These are phyloP conservation scores for Mirza zaza DNA, from an alignment of 2,113 vertebrate genomes.

Conservation along the genomic window DNA sequence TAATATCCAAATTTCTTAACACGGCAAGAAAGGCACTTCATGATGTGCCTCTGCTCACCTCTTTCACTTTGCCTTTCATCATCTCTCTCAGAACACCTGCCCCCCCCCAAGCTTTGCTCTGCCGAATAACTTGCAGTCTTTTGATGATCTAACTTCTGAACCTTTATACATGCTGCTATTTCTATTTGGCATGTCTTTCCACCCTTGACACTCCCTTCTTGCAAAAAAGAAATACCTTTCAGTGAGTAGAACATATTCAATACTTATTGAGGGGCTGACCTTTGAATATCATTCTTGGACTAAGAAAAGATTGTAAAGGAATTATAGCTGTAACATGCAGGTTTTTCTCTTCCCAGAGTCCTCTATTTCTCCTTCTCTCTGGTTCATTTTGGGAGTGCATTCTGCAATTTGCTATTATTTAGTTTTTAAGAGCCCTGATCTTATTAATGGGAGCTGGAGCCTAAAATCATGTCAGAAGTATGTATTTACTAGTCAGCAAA, in stretches of 20 bases:
- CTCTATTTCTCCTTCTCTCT: background rate
- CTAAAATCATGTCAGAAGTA: background rate
- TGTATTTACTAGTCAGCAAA: background rate
- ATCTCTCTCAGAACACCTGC: background rate
- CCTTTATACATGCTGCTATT: background rate
- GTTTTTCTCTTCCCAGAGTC: background rate
- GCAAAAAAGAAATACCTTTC: background rate
- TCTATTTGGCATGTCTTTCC: background rate
- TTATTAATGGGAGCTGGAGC: background rate
- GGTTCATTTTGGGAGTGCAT: background rate
- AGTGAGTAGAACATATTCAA: background rate
- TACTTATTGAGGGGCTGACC: background rate
- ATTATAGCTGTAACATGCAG: background rate
- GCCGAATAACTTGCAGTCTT: background rate
- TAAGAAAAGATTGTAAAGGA: constrained; percentile 39
- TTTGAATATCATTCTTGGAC: constrained; percentile 15
- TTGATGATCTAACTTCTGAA: background rate
- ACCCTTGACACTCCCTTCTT: background rate
- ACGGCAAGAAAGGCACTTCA: background rate
- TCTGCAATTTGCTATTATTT: background rate
- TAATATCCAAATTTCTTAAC: background rate
- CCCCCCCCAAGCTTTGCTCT: background rate
- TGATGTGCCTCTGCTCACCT: background rate
- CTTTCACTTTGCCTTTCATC: background rate
- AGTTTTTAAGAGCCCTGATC: background rate